Base-by-base conservation (phyloP, 1,140 invertebrate species). In the Trichomalopsis sarcophagae region DNA sequence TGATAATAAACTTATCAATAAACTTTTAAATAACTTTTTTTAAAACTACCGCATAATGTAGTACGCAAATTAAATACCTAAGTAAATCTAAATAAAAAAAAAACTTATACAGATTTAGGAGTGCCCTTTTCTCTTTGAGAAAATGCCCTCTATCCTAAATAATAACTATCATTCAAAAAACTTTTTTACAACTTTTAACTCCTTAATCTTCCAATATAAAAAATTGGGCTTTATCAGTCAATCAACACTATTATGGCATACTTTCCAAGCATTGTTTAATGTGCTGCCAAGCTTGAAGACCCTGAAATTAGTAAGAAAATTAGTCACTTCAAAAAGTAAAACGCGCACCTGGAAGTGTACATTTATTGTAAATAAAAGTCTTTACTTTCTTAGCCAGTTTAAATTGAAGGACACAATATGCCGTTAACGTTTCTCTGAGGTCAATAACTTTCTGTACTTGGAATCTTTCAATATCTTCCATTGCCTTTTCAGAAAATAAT, bases 311-410 rank as follows among this genome's bases (percentile, higher is more conserved):
- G 84, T 87, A 71, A 55, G 79, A 62, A 69, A 69, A 69, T 81
- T 76, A 50, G 47, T 50, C 77, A 76, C 44, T 40, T 10, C 2
- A 14, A 6, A 76, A 62, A 87, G 30, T 47, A 44, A 44, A 44
- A 86, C 87, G 33, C 33, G 33, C 33, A 36, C 33, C 33, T 36
- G 33, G 4, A 36, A 81, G 33, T 79, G 14, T 74, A 84, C 23
- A 85, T 77, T 40, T 76, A 68, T 85, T 30, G 50, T 36, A 76
- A 71, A 44, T 62, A 36, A 75, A 69, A 81, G 74, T 75, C 86
- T 62, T 89, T 93, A 97, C 96, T 95, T 97, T 97, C 94, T 96
- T 96, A 80, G 96, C 95, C 88, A 96, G 94, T 93, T 97, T 97
- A 81, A 97, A 95, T 93, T 97, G 96, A 87, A 97, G 92, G 79